Conservation (phyloP, 1,140 invertebrate species). For the Macrobrachium rosenbergii region DNA sequence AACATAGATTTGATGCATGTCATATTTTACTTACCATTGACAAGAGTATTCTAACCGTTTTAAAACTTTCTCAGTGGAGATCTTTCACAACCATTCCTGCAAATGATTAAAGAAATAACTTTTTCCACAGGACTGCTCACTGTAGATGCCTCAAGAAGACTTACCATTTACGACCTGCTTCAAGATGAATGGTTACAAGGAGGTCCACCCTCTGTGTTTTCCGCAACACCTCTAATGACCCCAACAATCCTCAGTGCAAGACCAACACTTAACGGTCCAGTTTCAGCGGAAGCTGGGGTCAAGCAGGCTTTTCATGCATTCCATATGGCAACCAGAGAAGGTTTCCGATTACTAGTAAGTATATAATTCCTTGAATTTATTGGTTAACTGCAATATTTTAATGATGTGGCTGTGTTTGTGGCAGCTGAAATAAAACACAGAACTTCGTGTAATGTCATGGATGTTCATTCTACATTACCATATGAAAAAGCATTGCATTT, state of each 20-base stretch:
- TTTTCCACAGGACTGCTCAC: slow-evolving; percentile 77
- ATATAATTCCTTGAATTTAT: neutral
- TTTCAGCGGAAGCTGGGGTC: slow-evolving; percentile 72
- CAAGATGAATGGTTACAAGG: slow-evolving; percentile 78
- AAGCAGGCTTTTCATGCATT: slow-evolving; percentile 79
- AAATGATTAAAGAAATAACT: neutral
- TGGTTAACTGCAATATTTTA: neutral
- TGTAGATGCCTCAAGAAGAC: slow-evolving; percentile 81
- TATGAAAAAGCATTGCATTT: no score
- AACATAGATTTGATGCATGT: no score
- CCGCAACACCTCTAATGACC: slow-evolving; percentile 75
- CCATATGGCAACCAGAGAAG: slow-evolving; percentile 78
- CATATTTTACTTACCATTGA: no score
- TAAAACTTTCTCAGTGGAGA: neutral
- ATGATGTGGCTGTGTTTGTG: neutral
- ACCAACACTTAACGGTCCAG: slow-evolving; percentile 66
- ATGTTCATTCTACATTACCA: no score
- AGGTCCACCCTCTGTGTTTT: slow-evolving; percentile 69
- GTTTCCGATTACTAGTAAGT: slow-evolving; percentile 72
- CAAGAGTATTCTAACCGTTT: neutral
- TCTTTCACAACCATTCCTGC: neutral
- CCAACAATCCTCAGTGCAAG: slow-evolving; percentile 73
- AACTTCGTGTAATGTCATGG: no score
- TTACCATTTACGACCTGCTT: slow-evolving; percentile 79
- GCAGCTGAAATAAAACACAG: no score